Conservation (phyloP, 2,888 invertebrate genomes). For the Drosophila peninsularis region DNA sequence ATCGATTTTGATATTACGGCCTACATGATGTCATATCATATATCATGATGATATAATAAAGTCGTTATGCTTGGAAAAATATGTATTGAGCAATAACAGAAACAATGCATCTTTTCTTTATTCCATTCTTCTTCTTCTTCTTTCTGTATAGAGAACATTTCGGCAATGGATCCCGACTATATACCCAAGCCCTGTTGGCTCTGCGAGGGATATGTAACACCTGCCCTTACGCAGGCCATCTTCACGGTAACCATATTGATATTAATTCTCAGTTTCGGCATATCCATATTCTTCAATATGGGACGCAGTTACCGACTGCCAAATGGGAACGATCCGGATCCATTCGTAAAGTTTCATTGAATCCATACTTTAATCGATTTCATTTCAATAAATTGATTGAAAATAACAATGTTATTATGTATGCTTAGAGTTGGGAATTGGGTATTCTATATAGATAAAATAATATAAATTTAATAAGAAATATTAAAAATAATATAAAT, state of each 20-base stretch:
- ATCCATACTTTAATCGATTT: background rate
- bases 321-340: constrained; percentile 32
- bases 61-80: too few relatives aligned
- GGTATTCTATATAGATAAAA: background rate
- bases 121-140: background rate
- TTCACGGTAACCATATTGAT: constrained; percentile 43
- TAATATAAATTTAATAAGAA: background rate
- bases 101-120: background rate
- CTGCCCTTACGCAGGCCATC: constrained; percentile 38
- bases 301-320: constrained; percentile 36
- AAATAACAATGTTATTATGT: background rate
- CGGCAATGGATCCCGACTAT: constrained; percentile 30
- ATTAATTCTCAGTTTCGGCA: constrained; percentile 34
- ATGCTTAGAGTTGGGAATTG: background rate
- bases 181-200: constrained; percentile 50
- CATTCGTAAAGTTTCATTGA: constrained; percentile 34
- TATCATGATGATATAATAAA: too few relatives aligned
- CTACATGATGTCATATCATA: too few relatives aligned
- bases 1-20: too few relatives aligned
- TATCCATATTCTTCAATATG: constrained; percentile 56
- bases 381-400: background rate
- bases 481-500: too few relatives aligned
- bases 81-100: too few relatives aligned
- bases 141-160: background rate
- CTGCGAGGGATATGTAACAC: constrained; percentile 33